phyloP scores from a whole-genome alignment of 2,797 vertebrate genomes.

The Ibycter americanus region DNA sequence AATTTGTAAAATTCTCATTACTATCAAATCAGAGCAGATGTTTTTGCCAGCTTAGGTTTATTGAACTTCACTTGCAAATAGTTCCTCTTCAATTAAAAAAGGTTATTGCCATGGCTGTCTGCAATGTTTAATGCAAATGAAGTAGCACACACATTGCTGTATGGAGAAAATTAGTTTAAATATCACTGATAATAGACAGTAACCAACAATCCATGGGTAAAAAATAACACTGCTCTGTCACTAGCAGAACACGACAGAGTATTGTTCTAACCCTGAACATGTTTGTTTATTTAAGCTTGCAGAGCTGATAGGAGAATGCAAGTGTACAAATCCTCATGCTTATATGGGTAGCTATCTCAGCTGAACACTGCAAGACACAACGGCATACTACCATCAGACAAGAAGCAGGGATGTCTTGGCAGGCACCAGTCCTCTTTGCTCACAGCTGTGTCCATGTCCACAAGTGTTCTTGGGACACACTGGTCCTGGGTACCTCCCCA shows the following conservation, averaged over 20 bases:
- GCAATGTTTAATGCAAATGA: not conserved
- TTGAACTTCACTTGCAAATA: not conserved
- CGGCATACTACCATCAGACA: fast-evolving
- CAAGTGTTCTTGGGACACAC: too few species aligned
- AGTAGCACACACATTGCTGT: not conserved
- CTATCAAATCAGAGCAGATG: not conserved
- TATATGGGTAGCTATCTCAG: not conserved
- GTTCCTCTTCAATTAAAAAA: not conserved
- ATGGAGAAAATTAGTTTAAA: not conserved
- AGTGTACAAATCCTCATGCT: fast-evolving
- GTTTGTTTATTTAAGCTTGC: not conserved
- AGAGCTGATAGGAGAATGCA: not conserved
- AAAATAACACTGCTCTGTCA: not conserved
- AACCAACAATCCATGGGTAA: not conserved
- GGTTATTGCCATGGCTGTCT: not conserved
- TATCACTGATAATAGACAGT: not conserved
- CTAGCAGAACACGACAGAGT: not conserved
- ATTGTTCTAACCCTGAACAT: not conserved
- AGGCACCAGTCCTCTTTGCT: not conserved
- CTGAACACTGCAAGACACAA: not conserved
- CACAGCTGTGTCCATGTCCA: not conserved
- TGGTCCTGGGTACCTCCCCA: not conserved
- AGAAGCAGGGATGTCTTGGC: not conserved
- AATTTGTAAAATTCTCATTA: not conserved
- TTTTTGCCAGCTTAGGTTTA: not conserved